These are phyloP conservation scores for Drosophila yooni DNA, from an alignment of 2,888 invertebrate genomes.

Conservation along the genomic window DNA sequence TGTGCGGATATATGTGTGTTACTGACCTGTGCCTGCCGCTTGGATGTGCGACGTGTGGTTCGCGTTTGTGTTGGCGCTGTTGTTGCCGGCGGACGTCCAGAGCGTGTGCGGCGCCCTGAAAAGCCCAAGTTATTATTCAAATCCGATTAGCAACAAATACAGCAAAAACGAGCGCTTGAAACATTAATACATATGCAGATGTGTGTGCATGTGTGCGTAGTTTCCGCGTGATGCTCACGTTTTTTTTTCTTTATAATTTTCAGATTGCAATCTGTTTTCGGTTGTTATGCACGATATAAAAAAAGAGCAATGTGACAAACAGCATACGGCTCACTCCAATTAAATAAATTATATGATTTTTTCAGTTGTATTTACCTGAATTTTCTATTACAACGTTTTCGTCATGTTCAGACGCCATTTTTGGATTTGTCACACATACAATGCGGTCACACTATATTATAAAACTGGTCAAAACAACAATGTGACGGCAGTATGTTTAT, in stretches of 20 bases:
- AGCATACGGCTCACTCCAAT: constrained; percentile 11
- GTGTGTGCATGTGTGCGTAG: constrained; percentile 10
- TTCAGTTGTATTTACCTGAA: constrained; percentile 74
- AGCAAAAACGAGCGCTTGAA: constrained; percentile 7
- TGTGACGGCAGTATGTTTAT: constrained; percentile 17
- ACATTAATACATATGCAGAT: neutral
- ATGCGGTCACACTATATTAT: constrained; percentile 44
- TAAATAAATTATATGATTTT: neutral
- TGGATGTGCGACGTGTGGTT: constrained; percentile 79
- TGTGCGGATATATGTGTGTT: constrained; percentile 7
- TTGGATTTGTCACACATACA: constrained; percentile 59
- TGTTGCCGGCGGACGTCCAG: constrained; percentile 85
- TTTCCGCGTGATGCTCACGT: constrained; percentile 66
- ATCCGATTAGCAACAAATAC: constrained; percentile 16
- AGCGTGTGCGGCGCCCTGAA: constrained; percentile 87
- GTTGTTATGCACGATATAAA: neutral
- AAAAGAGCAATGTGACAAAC: constrained; percentile 1
- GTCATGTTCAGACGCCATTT: constrained; percentile 85
- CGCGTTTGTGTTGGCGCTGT: constrained; percentile 65
- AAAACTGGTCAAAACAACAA: constrained; percentile 40
- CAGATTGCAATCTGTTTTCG: neutral
- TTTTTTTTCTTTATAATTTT: constrained; percentile 22
- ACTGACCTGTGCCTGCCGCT: constrained; percentile 81
- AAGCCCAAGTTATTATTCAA: constrained; percentile 28
- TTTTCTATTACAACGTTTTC: constrained; percentile 83